A percentile compares a stretch with the other conserved stretches of the same genome.
phyloP scores from a whole-genome alignment of 2,113 vertebrate species.

The Sitta europaea region DNA sequence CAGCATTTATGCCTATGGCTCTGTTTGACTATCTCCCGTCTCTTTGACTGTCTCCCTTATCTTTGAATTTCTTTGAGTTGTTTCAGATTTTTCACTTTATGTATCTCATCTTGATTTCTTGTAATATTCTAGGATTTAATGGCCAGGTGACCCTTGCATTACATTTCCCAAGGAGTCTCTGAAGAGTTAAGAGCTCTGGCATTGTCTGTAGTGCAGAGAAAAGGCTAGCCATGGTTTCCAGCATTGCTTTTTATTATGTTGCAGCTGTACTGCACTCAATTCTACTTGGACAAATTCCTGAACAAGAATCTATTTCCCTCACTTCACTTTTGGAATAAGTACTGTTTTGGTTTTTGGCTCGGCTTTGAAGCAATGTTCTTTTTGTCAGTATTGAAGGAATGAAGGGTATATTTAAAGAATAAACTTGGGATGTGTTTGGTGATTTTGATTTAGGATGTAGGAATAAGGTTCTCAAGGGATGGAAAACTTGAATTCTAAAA shows the following conservation, averaged over 20 bases:
- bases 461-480: slow-evolving; percentile 40
- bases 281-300: slow-evolving; percentile 62
- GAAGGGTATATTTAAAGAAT: slow-evolving; percentile 64
- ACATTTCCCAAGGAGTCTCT: not conserved
- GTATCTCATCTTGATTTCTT: not conserved
- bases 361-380: slow-evolving; percentile 63
- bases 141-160: not conserved
- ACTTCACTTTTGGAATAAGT: slow-evolving; percentile 64
- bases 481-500: slow-evolving; percentile 56
- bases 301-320: slow-evolving; percentile 65
- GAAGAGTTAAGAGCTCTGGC: slow-evolving; percentile 60
- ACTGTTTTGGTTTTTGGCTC: slow-evolving; percentile 63
- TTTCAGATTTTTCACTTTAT: not conserved
- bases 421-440: slow-evolving; percentile 60
- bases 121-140: not conserved
- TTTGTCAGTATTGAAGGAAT: slow-evolving; percentile 64
- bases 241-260: slow-evolving; percentile 64
- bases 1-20: not conserved
- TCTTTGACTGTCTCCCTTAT: not conserved
- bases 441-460: slow-evolving; percentile 61
- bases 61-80: not conserved
- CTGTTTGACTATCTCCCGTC: not conserved
- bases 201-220: not conserved
- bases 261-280: slow-evolving; percentile 65
- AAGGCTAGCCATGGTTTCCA: slow-evolving; percentile 38